A percentile compares a stretch with the other conserved stretches of the same genome.
Evolutionary conservation across 1,140 invertebrate species (phyloP).

Genomic region (Metopolophium dirhodum): DNA sequence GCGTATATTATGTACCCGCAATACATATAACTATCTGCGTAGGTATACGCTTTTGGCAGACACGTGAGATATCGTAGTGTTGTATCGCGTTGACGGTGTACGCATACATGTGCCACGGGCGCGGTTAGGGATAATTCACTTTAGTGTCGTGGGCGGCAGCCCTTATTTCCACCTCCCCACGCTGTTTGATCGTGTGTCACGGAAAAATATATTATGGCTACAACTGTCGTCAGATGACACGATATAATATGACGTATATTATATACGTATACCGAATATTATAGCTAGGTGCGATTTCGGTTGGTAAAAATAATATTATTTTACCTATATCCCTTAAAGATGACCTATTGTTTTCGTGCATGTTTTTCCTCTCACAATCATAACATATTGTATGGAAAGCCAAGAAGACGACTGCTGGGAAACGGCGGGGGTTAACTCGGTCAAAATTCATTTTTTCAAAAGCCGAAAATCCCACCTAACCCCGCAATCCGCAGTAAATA

Average conservation of each 20-base stretch:
- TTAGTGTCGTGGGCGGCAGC: not conserved
- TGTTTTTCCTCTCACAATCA: not conserved
- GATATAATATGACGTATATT: not conserved
- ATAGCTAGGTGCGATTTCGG: not conserved
- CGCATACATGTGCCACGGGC: not conserved
- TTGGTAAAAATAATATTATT: not conserved
- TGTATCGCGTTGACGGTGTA: not conserved
- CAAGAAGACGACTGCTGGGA: not conserved
- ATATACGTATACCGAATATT: not conserved
- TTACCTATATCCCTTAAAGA: not conserved
- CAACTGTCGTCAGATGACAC: not conserved
- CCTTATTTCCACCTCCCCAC: not conserved
- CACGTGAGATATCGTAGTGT: not conserved
- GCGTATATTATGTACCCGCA: not conserved
- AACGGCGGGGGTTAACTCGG: not conserved
- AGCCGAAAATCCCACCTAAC: not conserved
- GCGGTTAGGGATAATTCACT: not conserved
- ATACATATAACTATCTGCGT: not conserved
- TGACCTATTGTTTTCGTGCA: not conserved
- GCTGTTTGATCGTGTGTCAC: not conserved
- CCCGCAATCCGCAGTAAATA: not conserved
- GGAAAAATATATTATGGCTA: not conserved
- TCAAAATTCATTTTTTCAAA: conserved; percentile 6
- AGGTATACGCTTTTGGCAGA: not conserved
- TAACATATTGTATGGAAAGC: not conserved